Percentiles rank a stretch among this genome's conserved stretches.
Evolutionary conservation across 2,797 vertebrate genomes (phyloP).

Genomic region (Decapterus maruadsi): DNA sequence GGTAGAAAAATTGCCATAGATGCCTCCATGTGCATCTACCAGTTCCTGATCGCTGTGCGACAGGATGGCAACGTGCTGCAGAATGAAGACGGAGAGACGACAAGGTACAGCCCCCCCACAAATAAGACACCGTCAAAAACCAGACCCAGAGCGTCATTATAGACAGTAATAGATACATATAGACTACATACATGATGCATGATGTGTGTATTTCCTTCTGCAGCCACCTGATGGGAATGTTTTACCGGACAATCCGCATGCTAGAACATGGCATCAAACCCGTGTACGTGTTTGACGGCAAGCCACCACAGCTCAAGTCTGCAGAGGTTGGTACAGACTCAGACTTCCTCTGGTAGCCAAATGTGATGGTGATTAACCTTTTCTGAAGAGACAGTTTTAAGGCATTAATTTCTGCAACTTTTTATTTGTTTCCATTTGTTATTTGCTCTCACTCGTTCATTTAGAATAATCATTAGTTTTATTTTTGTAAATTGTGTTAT

Average conservation of each 20-base stretch:
- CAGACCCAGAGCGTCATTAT: background rate
- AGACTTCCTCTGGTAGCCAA: background rate
- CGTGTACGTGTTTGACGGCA: constrained; percentile 96
- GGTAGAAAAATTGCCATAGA: constrained; percentile 97
- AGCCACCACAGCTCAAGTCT: constrained; percentile 94
- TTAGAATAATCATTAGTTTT: background rate
- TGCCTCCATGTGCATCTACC: constrained; percentile 99
- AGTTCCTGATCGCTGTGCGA: constrained; percentile 96
- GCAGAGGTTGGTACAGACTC: constrained; percentile 86
- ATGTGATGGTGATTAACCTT: too few species aligned
- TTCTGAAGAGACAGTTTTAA: too few species aligned
- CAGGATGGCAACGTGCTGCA: constrained; percentile 95
- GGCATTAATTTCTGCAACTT: too few species aligned
- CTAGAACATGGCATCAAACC: constrained; percentile 97
- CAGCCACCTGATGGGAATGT: constrained; percentile 98
- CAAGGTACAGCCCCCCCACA: constrained; percentile 79
- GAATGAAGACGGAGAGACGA: constrained; percentile 95
- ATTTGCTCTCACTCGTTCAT: background rate
- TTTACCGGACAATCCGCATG: constrained; percentile 98
- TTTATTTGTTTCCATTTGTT: too few species aligned
- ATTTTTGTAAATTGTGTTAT: background rate
- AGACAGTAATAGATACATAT: background rate
- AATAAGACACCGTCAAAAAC: background rate
- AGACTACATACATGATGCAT: background rate
- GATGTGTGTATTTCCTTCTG: constrained; percentile 9